Evolutionary conservation across 2,113 vertebrate genomes (phyloP).

Genomic region (Cromileptes altivelis): DNA sequence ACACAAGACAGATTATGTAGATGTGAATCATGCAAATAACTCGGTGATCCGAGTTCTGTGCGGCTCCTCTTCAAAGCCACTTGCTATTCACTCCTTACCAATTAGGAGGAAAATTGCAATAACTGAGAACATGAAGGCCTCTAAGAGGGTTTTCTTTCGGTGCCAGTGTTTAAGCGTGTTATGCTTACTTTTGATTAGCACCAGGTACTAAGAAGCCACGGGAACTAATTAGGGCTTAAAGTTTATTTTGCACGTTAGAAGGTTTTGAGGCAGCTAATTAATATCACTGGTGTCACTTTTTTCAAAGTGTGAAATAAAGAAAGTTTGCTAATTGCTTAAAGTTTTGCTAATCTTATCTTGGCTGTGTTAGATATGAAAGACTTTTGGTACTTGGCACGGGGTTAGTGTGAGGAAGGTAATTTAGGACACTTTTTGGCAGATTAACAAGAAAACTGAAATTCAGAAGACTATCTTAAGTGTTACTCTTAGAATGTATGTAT

Average conservation of each 20-base stretch:
- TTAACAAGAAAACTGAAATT: too few species aligned
- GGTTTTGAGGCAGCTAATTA: not conserved
- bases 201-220: not conserved
- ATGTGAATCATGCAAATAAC: conserved; percentile 10
- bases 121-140: not conserved
- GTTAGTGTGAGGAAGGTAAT: too few species aligned
- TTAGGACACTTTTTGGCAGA: too few species aligned
- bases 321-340: not conserved
- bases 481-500: too few species aligned
- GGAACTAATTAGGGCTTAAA: not conserved
- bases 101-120: not conserved
- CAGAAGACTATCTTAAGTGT: too few species aligned
- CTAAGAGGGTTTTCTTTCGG: not conserved
- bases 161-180: not conserved
- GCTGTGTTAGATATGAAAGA: too few species aligned
- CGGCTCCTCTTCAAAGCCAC: not conserved
- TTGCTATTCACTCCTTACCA: not conserved
- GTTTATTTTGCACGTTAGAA: not conserved
- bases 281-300: not conserved
- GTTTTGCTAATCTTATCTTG: too few species aligned
- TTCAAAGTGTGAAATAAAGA: not conserved
- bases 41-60: conserved; percentile 2
- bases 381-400: too few species aligned
- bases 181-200: not conserved
- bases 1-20: not conserved